phyloP scores from a whole-genome alignment of 1,140 invertebrate genomes.

The Helicorthomorpha holstii region DNA sequence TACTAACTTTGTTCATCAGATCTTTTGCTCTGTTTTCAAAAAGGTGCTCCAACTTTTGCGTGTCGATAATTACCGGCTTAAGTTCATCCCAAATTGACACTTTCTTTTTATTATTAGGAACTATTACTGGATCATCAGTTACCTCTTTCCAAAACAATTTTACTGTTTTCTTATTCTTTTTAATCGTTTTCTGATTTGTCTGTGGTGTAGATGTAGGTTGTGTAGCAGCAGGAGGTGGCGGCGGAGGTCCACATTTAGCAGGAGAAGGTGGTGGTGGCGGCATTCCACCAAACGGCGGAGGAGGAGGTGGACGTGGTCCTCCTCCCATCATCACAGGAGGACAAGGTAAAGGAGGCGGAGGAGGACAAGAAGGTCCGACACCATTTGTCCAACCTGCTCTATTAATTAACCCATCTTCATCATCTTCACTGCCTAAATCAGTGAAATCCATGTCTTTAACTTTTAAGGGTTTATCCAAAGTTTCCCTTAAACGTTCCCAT shows the following conservation, averaged over 20 bases:
- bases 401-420: constrained; percentile 15
- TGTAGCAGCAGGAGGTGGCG: constrained; percentile 26
- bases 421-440: constrained; percentile 56
- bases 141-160: constrained; percentile 98
- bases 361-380: constrained; percentile 19
- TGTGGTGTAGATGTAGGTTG: constrained; percentile 8
- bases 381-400: background rate
- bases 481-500: constrained; percentile 79
- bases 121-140: constrained; percentile 58
- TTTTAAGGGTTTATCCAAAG: constrained; percentile 60
- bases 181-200: constrained; percentile 19
- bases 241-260: constrained; percentile 19
- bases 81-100: constrained; percentile 93
- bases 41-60: constrained; percentile 83
- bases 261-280: constrained; percentile 24
- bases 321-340: constrained; percentile 20
- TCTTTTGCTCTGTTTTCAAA: constrained; percentile 96
- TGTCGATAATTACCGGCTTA: constrained; percentile 64
- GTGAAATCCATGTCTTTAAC: constrained; percentile 95
- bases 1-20: constrained; percentile 68
- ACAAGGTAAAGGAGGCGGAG: constrained; percentile 24
- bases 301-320: constrained; percentile 24
- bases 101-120: constrained; percentile 38
- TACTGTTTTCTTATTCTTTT: constrained; percentile 94
- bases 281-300: constrained; percentile 20